Conservation (phyloP, 2,113 vertebrate species). For the Carettochelys insculpta region DNA sequence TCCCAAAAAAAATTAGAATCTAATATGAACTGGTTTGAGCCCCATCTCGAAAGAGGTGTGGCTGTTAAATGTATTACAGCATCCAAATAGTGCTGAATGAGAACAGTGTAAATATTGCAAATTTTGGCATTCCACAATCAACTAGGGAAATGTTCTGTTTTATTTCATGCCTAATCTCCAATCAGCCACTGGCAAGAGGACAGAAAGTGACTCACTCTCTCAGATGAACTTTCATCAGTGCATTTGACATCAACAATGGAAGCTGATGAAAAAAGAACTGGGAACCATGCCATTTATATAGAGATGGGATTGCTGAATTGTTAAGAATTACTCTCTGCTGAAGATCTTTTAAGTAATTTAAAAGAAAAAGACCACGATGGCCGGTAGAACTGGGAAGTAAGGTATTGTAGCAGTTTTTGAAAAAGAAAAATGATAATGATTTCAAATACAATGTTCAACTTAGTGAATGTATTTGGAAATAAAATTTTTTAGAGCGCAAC, state of each 20-base stretch:
- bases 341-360: too few species aligned
- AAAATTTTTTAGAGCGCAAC: not conserved
- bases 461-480: not conserved
- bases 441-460: not conserved
- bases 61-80: too few species aligned
- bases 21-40: not conserved
- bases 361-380: too few species aligned
- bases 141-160: not conserved
- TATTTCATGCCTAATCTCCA: not conserved
- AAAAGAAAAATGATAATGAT: not conserved
- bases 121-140: not conserved
- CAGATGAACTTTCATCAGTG: not conserved
- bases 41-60: not conserved
- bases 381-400: too few species aligned
- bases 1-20: not conserved
- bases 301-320: too few species aligned
- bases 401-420: too few species aligned
- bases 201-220: conserved; percentile 19
- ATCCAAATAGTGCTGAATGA: not conserved
- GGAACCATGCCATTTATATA: not conserved
- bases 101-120: not conserved
- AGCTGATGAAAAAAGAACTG: not conserved
- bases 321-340: too few species aligned
- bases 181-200: not conserved
- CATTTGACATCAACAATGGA: not conserved